Percentiles rank a stretch among this genome's conserved stretches.
These are phyloP conservation scores for Eupristina koningsbergeri DNA, from an alignment of 1,140 invertebrate species.

Conservation along the genomic window DNA sequence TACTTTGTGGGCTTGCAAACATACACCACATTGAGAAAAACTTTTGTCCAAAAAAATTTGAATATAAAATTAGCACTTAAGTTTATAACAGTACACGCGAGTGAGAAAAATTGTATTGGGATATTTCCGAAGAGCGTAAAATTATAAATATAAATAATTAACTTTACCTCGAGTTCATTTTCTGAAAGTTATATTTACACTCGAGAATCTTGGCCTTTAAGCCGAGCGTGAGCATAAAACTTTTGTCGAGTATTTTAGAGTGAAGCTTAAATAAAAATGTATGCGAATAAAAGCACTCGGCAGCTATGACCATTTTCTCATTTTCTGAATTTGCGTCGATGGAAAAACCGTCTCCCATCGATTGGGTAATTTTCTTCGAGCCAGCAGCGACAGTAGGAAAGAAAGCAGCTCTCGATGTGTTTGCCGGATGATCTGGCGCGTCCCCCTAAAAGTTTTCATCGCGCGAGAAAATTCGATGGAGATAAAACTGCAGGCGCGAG, in stretches of 20 bases:
- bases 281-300: neutral
- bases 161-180: neutral
- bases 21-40: neutral
- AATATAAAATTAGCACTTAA: too few species aligned
- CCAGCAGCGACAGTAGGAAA: too few species aligned
- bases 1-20: neutral
- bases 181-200: neutral
- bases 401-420: too few species aligned
- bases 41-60: neutral
- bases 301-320: neutral
- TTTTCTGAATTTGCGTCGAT: neutral
- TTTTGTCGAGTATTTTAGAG: neutral
- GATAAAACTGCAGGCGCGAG: neutral
- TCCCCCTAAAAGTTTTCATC: neutral
- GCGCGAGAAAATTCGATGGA: too few species aligned
- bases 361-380: too few species aligned
- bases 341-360: neutral
- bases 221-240: neutral
- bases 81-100: too few species aligned
- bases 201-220: neutral
- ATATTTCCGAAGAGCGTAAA: neutral
- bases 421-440: too few species aligned
- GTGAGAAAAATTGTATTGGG: neutral
- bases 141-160: neutral
- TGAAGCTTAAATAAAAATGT: neutral